Percentiles rank a stretch among this genome's conserved stretches.
Evolutionary conservation across 2,113 vertebrate genomes (phyloP).

Genomic region (Pithys albifrons): DNA sequence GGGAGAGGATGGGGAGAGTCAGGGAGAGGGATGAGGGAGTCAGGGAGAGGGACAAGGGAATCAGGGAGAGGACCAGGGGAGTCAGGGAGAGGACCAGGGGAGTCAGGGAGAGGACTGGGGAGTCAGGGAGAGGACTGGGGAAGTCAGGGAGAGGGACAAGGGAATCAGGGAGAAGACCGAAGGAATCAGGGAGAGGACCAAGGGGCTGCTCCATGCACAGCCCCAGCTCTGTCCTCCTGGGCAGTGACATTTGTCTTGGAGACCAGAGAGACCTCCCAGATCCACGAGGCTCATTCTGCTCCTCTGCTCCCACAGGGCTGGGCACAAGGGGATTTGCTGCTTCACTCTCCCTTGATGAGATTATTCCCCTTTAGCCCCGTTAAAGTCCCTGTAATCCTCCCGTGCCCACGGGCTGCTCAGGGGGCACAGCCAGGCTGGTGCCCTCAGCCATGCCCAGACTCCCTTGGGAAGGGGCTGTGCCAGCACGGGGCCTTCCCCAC

Average conservation of each 20-base stretch:
- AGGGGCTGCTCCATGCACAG: not conserved
- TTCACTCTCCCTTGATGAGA: not conserved
- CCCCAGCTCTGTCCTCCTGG: not conserved
- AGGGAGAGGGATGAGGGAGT: too few relatives aligned
- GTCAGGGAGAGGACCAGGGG: too few relatives aligned
- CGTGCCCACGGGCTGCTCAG: accelerated
- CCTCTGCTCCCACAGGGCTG: not conserved
- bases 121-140: too few relatives aligned
- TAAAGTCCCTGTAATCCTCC: not conserved
- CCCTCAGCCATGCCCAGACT: accelerated
- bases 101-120: too few relatives aligned
- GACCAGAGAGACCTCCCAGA: not conserved
- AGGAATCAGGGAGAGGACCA: not conserved
- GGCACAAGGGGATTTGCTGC: not conserved
- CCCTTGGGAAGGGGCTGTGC: not conserved
- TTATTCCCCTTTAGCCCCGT: not conserved
- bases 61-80: not conserved
- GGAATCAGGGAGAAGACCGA: not conserved
- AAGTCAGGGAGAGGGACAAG: too few relatives aligned
- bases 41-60: not conserved
- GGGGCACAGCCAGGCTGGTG: not conserved
- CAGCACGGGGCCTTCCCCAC: accelerated
- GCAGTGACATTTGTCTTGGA: not conserved
- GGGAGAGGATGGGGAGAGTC: too few relatives aligned
- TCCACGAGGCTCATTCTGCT: not conserved